Percentiles rank a stretch among this genome's conserved stretches.
phyloP scores from a whole-genome alignment of 2,113 vertebrate species.

The Calidris pugnax region DNA sequence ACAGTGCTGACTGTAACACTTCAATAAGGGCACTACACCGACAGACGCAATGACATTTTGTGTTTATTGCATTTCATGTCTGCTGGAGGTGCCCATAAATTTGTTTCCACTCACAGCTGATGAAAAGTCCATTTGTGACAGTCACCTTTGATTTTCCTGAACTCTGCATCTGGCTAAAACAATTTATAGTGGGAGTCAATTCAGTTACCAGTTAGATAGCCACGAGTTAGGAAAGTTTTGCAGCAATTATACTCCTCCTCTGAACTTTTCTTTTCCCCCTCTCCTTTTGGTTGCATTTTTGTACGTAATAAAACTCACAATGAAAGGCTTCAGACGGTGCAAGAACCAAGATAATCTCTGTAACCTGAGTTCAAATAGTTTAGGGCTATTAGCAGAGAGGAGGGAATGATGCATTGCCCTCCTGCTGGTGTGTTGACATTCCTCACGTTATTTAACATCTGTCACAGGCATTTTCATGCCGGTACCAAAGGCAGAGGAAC shows the following conservation, averaged over 20 bases:
- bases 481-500: background rate
- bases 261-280: background rate
- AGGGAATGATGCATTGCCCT: slow-evolving; percentile 14
- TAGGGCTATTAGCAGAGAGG: slow-evolving; percentile 20
- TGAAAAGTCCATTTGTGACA: background rate
- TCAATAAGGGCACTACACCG: background rate
- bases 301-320: slow-evolving; percentile 9
- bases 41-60: background rate
- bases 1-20: background rate
- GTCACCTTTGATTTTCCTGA: background rate
- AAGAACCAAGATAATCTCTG: slow-evolving; percentile 42
- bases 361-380: slow-evolving; percentile 46
- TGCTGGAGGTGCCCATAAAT: background rate
- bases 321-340: slow-evolving; percentile 12
- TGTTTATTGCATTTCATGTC: background rate
- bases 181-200: background rate
- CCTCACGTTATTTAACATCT: slow-evolving; percentile 55
- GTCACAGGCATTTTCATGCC: slow-evolving; percentile 39
- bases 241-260: background rate
- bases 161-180: background rate
- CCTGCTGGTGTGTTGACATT: slow-evolving; percentile 45
- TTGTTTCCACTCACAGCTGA: slow-evolving; percentile 15
- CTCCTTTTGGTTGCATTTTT: background rate
- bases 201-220: background rate
- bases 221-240: background rate